Percentiles rank a stretch among this genome's conserved stretches.
These are phyloP conservation scores for Microctenopoma stevenorrisi DNA, from an alignment of 2,797 vertebrate genomes.

Conservation along the genomic window DNA sequence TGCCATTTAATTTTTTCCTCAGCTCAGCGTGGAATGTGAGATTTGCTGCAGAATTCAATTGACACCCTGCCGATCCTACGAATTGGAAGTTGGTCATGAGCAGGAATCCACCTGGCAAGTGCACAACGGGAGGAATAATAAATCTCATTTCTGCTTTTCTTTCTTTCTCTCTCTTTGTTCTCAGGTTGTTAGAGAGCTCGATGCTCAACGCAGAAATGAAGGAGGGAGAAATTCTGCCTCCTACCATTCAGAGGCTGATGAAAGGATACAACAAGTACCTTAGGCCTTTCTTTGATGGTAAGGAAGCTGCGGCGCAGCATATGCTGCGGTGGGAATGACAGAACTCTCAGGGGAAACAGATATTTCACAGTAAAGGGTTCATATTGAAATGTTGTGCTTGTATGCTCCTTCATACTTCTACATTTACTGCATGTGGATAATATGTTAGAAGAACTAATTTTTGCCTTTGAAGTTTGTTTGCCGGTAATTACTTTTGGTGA, in stretches of 20 bases:
- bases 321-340: constrained; percentile 50
- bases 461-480: constrained; percentile 13
- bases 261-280: constrained; percentile 97
- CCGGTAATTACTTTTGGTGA: neutral
- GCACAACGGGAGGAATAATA: constrained; percentile 23
- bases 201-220: constrained; percentile 81
- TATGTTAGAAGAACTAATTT: constrained; percentile 2
- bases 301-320: constrained; percentile 68
- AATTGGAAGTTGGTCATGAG: constrained; percentile 5
- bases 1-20: constrained; percentile 48
- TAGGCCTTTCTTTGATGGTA: constrained; percentile 93
- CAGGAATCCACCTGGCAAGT: constrained; percentile 42
- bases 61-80: constrained; percentile 21
- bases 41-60: constrained; percentile 18
- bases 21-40: constrained; percentile 8
- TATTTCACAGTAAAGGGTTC: constrained; percentile 40
- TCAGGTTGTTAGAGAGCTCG: constrained; percentile 82
- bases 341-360: constrained; percentile 43
- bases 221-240: constrained; percentile 90
- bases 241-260: constrained; percentile 93
- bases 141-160: constrained; percentile 29
- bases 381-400: constrained; percentile 28
- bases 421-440: constrained; percentile 17
- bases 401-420: constrained; percentile 20
- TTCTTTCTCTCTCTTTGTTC: constrained; percentile 46